Conservation (phyloP, 1,140 invertebrate genomes). For the Ericerus pela region DNA sequence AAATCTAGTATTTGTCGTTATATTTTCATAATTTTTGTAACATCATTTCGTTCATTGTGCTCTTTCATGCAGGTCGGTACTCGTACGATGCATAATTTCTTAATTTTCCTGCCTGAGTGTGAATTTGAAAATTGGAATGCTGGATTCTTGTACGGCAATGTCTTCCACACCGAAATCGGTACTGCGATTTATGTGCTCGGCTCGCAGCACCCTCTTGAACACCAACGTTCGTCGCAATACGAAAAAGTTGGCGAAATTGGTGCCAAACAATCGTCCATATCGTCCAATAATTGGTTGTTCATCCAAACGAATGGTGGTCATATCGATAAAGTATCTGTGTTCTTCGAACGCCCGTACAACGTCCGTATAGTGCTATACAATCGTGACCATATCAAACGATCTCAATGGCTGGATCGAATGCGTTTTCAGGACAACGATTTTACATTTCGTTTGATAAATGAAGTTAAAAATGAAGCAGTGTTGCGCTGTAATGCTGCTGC, state of each 20-base stretch:
- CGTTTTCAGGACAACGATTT: neutral
- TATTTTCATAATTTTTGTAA: too few relatives aligned
- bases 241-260: neutral
- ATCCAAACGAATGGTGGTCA: neutral
- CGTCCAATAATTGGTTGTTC: neutral
- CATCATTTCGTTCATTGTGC: too few relatives aligned
- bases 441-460: neutral
- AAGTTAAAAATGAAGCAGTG: neutral
- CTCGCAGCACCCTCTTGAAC: neutral
- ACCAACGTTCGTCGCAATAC: neutral
- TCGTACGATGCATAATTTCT: neutral
- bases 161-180: neutral
- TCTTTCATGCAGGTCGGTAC: too few relatives aligned
- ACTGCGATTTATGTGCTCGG: neutral
- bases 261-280: neutral
- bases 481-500: neutral
- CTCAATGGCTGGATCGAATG: neutral
- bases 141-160: neutral
- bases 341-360: neutral
- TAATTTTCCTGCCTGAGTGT: neutral
- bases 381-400: neutral
- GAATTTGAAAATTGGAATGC: neutral
- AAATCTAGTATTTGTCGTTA: too few relatives aligned
- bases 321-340: neutral
- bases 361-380: neutral